Conservation (phyloP, 2,888 invertebrate species). For the Agonopterix alstromeriana region DNA sequence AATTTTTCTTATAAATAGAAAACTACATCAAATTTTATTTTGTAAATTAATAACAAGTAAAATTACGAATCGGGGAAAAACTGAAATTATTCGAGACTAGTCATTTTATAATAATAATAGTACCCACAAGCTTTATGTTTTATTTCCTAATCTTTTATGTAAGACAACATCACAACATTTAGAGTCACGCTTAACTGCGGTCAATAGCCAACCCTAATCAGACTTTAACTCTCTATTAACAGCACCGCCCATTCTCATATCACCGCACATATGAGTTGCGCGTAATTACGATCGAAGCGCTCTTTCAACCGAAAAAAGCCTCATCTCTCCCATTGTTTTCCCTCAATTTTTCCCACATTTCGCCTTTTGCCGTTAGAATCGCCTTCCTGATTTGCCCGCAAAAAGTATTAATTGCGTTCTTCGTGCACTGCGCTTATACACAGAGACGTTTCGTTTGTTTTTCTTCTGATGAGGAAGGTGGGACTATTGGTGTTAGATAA, state of each 20-base stretch:
- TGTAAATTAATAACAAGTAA: too few relatives aligned
- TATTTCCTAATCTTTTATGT: too few relatives aligned
- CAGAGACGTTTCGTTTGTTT: constrained; percentile 1
- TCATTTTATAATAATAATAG: too few relatives aligned
- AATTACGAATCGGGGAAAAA: too few relatives aligned
- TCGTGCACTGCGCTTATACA: constrained; percentile 26
- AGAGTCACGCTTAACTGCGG: too few relatives aligned
- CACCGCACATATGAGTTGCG: constrained; percentile 45
- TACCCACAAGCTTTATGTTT: too few relatives aligned
- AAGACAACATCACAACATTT: too few relatives aligned
- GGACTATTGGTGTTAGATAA: constrained; percentile 8
- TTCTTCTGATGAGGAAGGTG: constrained; percentile 7
- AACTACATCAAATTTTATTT: too few relatives aligned
- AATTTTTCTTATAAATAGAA: too few relatives aligned
- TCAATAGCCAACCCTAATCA: too few relatives aligned
- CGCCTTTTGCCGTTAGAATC: constrained; percentile 66
- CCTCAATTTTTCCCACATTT: constrained; percentile 64
- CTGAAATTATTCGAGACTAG: too few relatives aligned
- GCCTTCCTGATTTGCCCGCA: constrained; percentile 63
- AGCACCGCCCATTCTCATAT: constrained; percentile 27
- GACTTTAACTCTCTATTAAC: too few relatives aligned
- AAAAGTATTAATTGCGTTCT: constrained; percentile 70
- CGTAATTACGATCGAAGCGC: constrained; percentile 68
- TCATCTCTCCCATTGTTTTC: constrained; percentile 66
- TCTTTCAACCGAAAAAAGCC: constrained; percentile 69